phyloP scores from a whole-genome alignment of 1,140 invertebrate species.

The Tetramorium simillimum region DNA sequence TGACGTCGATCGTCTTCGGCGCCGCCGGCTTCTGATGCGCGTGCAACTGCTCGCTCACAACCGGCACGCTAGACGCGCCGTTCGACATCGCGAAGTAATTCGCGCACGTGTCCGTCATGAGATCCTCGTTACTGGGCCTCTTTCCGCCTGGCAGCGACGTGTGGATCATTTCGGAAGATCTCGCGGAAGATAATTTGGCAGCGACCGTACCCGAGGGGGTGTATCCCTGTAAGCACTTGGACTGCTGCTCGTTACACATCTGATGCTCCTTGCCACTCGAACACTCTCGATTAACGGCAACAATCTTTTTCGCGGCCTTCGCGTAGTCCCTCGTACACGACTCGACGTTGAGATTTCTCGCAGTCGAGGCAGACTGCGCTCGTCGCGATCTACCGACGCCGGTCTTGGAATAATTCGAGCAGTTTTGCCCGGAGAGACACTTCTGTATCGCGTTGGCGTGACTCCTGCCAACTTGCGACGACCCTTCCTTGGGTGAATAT shows the following conservation, averaged over 20 bases:
- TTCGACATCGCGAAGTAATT: conserved; percentile 37
- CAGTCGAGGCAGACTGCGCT: conserved; percentile 39
- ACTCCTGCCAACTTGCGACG: conserved; percentile 13
- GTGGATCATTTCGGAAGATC: conserved; percentile 46
- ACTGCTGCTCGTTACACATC: conserved; percentile 34
- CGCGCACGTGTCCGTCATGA: conserved; percentile 18
- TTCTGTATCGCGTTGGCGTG: conserved; percentile 66
- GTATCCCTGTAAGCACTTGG: conserved; percentile 33
- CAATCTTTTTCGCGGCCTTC: conserved; percentile 50
- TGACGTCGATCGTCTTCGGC: background rate
- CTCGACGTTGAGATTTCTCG: conserved; percentile 42
- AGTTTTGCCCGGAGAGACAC: conserved; percentile 72
- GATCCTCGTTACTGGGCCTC: conserved; percentile 1
- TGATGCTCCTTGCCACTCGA: conserved; percentile 50
- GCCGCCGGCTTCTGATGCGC: conserved; percentile 13
- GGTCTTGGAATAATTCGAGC: conserved; percentile 43
- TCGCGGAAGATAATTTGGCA: conserved; percentile 11
- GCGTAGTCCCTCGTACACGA: conserved; percentile 22
- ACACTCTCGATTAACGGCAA: conserved; percentile 18
- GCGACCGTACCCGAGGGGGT: background rate
- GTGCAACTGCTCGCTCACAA: conserved; percentile 26
- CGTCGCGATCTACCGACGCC: conserved; percentile 46
- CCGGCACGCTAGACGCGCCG: background rate
- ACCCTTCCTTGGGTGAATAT: conserved; percentile 36
- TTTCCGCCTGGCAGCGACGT: conserved; percentile 7